Evolutionary conservation across 2,888 invertebrate genomes (phyloP), one percentile per base, ranked within the genome.

Genomic region (Flabesymbios commensalis): DNA sequence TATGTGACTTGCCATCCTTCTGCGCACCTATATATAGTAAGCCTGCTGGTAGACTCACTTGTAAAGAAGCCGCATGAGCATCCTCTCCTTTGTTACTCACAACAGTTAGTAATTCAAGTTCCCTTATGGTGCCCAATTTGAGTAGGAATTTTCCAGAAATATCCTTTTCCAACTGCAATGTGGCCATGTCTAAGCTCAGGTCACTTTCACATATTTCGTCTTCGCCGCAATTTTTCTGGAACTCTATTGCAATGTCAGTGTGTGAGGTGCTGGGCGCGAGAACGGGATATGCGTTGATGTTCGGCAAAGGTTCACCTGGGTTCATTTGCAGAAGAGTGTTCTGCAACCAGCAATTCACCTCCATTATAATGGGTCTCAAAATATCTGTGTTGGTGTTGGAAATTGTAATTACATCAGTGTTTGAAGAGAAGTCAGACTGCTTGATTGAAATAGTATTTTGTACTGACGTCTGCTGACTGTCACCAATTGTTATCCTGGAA

Each of bases 201-300:
- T 31, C 49, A 22, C 49, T 49, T 10, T 49, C 14, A 31, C 49
- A 49, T 29, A 7, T 49, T 32, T 49, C 31, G 31, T 49, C 49
- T 17, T 29, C 31, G 10, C 49, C 49, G 31, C 49, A 49, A 32
- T 49, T 49, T 32, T 49, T 49, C 10, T 49, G 7, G 22, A 49
- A 49, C 31, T 49, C 49, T 14, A 49, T 55, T 1, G 60, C 29
- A 22, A 47, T 26, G 17, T 32, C 31, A 47, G 48, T n/a, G n/a
- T 41, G 2, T 24, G 61, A 39, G 2, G 36, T 31, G 3, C 31
- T 19, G 19, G 92, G 90, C 82, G 95, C 94, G 57, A 97, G 84
- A 48, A 97, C 93, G 0, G 96, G 95, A 77, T 90, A 91, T 69
- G 88, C 87, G 71, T 90, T 89, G 45, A 91, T 88, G 67, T 88